These are phyloP conservation scores for Beaufortia kweichowensis DNA, from an alignment of 2,113 vertebrate species.

Conservation along the genomic window DNA sequence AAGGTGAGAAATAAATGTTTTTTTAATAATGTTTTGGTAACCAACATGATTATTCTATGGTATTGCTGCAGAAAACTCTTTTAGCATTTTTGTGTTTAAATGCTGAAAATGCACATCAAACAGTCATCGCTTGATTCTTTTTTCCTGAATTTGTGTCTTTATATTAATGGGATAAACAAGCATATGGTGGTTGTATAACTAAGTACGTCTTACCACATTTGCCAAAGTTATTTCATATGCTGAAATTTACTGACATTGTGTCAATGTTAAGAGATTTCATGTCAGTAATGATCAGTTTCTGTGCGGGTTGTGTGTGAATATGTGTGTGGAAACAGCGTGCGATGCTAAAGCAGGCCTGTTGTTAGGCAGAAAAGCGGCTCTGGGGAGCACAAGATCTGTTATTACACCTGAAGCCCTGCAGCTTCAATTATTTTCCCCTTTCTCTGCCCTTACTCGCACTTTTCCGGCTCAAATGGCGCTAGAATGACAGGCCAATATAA, in stretches of 20 bases:
- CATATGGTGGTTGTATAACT: neutral
- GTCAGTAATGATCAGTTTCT: neutral
- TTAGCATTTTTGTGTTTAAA: no score
- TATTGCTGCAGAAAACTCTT: no score
- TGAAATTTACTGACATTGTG: neutral
- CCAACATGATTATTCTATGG: no score
- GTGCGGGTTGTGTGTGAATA: constrained; percentile 10
- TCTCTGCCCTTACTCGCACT: constrained; percentile 13
- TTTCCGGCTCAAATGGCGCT: constrained; percentile 11
- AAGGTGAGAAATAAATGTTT: no score
- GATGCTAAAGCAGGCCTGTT: neutral
- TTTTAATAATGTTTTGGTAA: no score
- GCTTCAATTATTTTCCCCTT: constrained; percentile 41
- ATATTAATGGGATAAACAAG: neutral
- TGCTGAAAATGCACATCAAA: no score
- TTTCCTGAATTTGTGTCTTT: neutral
- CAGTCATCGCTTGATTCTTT: no score
- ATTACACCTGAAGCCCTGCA: constrained; percentile 30
- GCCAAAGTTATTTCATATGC: neutral
- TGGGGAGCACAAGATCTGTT: constrained; percentile 32
- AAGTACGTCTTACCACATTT: neutral
- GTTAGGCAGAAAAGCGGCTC: constrained; percentile 31
- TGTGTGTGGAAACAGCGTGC: constrained; percentile 8
- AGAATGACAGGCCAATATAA: constrained; percentile 48
- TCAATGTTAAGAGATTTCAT: neutral